These are phyloP conservation scores for Lamproptera curius DNA, from an alignment of 2,888 invertebrate genomes.

Conservation along the genomic window DNA sequence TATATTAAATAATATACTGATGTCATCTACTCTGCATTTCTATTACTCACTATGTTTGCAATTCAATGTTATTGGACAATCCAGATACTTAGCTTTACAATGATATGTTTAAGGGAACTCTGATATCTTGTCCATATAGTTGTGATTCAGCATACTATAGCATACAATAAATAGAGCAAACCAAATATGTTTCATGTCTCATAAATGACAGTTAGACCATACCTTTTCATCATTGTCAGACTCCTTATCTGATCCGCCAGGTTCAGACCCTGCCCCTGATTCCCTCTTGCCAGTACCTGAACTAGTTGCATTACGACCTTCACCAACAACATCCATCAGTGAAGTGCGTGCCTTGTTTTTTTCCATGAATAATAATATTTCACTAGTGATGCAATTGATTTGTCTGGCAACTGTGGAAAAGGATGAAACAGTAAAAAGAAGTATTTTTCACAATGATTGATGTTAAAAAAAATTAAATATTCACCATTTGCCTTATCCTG, in stretches of 20 bases:
- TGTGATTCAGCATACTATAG: slow-evolving; percentile 21
- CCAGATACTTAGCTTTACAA: slow-evolving; percentile 54
- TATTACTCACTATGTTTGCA: slow-evolving; percentile 43
- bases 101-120: not conserved
- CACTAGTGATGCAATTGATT: slow-evolving; percentile 96
- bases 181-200: slow-evolving; percentile 12
- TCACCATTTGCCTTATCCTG: slow-evolving; percentile 97
- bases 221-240: slow-evolving; percentile 95
- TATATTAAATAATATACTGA: slow-evolving; percentile 3
- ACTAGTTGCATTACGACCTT: slow-evolving; percentile 84
- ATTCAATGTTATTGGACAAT: slow-evolving; percentile 63
- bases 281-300: slow-evolving; percentile 81
- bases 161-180: slow-evolving; percentile 28
- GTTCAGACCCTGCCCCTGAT: slow-evolving; percentile 88
- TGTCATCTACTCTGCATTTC: slow-evolving; percentile 63
- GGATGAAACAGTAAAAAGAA: slow-evolving; percentile 14
- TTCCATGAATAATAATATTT: slow-evolving; percentile 99
- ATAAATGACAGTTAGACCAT: slow-evolving; percentile 43
- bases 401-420: slow-evolving; percentile 90
- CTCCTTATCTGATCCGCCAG: slow-evolving; percentile 89
- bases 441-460: not conserved
- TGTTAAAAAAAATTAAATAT: slow-evolving; percentile 22
- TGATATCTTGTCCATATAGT: slow-evolving; percentile 36
- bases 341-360: slow-evolving; percentile 95
- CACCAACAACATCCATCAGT: slow-evolving; percentile 92